Conservation (phyloP, 2,888 invertebrate species). For the Pollenia griseotomentosa region DNA sequence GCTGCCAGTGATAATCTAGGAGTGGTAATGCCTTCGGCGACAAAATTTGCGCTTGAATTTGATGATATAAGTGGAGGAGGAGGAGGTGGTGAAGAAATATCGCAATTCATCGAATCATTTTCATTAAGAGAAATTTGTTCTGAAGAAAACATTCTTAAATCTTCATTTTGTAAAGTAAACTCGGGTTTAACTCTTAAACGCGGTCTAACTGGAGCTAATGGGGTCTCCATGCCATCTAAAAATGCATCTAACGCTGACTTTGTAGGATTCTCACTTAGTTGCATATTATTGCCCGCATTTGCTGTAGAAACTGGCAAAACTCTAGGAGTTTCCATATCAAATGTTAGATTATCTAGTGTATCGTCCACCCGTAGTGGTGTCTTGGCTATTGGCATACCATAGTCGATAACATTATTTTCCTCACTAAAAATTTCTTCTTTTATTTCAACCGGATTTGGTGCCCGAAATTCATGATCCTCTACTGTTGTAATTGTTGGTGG, state of each 20-base stretch:
- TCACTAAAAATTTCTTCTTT: background rate
- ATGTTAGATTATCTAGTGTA: no score
- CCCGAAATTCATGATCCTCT: no score
- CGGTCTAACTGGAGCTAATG: slow-evolving; percentile 35
- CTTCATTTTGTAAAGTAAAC: slow-evolving; percentile 15
- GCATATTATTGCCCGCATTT: background rate
- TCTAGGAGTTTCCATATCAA: background rate
- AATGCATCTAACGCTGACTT: slow-evolving; percentile 21
- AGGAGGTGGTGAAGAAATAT: background rate
- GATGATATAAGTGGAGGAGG: slow-evolving; percentile 14
- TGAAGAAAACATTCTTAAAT: no score
- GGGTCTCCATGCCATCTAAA: slow-evolving; percentile 42
- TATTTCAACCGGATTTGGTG: no score
- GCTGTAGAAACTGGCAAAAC: no score
- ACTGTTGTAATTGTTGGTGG: no score
- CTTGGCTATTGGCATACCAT: slow-evolving; percentile 33
- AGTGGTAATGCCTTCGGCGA: slow-evolving; percentile 57
- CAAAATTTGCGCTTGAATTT: background rate
- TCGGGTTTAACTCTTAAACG: slow-evolving; percentile 48
- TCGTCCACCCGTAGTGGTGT: background rate
- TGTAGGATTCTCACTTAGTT: background rate
- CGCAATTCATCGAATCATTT: background rate
- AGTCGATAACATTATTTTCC: background rate
- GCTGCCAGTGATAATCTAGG: slow-evolving; percentile 46
- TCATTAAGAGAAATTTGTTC: background rate